A percentile compares a stretch with the other conserved stretches of the same genome.
Conservation (phyloP, 2,888 invertebrate species). For the Harpalus rubripes region DNA sequence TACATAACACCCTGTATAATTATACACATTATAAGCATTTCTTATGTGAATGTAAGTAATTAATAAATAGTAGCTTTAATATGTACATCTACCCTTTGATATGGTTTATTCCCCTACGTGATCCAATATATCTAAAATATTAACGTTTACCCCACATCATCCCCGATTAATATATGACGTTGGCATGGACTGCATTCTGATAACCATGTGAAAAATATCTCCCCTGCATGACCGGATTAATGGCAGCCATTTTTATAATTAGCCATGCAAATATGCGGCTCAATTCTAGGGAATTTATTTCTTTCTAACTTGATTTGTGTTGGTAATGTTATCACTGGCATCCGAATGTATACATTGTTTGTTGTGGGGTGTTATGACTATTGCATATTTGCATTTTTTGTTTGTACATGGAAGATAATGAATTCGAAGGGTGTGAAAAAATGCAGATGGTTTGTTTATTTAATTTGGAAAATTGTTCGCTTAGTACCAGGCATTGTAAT, state of each 20-base stretch:
- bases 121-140: constrained; percentile 45
- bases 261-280: constrained; percentile 52
- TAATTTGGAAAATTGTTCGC: no score
- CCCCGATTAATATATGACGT: neutral
- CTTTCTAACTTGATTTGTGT: constrained; percentile 57
- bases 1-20: no score
- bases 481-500: no score
- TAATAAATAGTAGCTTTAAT: neutral
- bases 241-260: constrained; percentile 61
- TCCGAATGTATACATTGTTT: constrained; percentile 2
- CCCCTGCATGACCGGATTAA: constrained; percentile 25
- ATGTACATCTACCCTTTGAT: neutral
- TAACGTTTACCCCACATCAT: neutral
- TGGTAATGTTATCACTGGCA: constrained; percentile 41
- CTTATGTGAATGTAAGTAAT: no score
- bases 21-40: no score
- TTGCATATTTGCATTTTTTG: constrained; percentile 30
- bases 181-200: constrained; percentile 15
- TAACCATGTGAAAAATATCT: constrained; percentile 31
- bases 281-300: constrained; percentile 52
- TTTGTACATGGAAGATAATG: constrained; percentile 17
- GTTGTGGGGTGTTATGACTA: constrained; percentile 7
- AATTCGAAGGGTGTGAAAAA: neutral
- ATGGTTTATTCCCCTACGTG: neutral
- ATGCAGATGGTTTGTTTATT: neutral